Conservation (phyloP, 2,888 invertebrate genomes). For the Ctena decussata region DNA sequence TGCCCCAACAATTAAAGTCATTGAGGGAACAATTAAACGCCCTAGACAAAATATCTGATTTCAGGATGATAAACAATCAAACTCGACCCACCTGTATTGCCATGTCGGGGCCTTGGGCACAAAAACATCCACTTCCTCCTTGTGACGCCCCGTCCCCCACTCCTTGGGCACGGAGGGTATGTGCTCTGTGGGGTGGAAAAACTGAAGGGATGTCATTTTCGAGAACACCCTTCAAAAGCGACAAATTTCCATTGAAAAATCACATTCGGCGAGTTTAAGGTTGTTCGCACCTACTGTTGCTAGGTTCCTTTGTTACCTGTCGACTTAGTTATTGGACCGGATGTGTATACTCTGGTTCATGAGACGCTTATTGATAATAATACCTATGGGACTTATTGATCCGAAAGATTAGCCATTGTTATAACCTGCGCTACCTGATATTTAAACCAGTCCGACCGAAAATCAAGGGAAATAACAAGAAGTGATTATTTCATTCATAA, state of each 20-base stretch:
- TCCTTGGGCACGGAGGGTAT: slow-evolving; percentile 68
- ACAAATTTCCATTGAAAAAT: neutral
- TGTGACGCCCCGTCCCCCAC: slow-evolving; percentile 77
- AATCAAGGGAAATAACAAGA: too few relatives aligned
- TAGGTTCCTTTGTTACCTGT: slow-evolving; percentile 8
- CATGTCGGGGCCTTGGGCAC: slow-evolving; percentile 76
- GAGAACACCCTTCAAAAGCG: slow-evolving; percentile 10
- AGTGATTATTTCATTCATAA: too few relatives aligned
- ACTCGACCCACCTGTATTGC: slow-evolving; percentile 71
- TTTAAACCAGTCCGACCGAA: neutral
- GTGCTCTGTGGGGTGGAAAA: slow-evolving; percentile 70
- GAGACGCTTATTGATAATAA: neutral
- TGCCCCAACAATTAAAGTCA: too few relatives aligned
- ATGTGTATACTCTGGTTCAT: neutral
- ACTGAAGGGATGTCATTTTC: slow-evolving; percentile 74
- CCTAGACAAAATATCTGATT: neutral
- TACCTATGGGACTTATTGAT: neutral
- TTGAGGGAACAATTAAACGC: too few relatives aligned
- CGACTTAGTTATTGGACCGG: slow-evolving; percentile 9
- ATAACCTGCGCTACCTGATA: neutral
- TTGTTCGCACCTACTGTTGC: slow-evolving; percentile 17
- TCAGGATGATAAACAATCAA: slow-evolving; percentile 16
- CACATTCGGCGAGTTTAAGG: neutral
- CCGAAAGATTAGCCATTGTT: neutral
- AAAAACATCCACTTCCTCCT: slow-evolving; percentile 73